phyloP scores from a whole-genome alignment of 2,888 invertebrate genomes.

The Teinopalpus imperialis region DNA sequence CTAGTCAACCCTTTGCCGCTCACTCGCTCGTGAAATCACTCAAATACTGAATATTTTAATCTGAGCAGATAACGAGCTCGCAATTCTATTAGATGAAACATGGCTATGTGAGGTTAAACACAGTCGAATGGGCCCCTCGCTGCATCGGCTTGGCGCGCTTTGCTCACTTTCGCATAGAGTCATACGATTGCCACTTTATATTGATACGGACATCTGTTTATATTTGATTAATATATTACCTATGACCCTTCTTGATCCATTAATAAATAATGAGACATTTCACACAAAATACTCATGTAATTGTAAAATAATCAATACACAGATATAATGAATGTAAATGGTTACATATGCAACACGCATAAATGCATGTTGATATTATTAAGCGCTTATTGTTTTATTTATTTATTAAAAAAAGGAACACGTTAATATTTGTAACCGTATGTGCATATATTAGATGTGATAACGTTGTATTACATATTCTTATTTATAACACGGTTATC shows the following conservation, averaged over 20 bases:
- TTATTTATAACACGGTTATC: too few relatives aligned
- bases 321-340: too few relatives aligned
- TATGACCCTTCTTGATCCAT: neutral
- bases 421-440: too few relatives aligned
- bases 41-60: constrained; percentile 83
- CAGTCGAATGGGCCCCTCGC: constrained; percentile 42
- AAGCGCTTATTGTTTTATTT: too few relatives aligned
- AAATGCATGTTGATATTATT: too few relatives aligned
- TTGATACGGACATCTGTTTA: constrained; percentile 18
- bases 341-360: too few relatives aligned
- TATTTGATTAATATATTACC: constrained; percentile 9
- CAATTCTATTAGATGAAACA: constrained; percentile 81
- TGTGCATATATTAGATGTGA: too few relatives aligned
- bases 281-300: too few relatives aligned
- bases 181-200: constrained; percentile 8
- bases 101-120: constrained; percentile 75
- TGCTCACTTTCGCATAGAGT: constrained; percentile 3
- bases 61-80: constrained; percentile 82
- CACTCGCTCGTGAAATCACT: constrained; percentile 82
- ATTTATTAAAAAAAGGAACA: too few relatives aligned
- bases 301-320: too few relatives aligned
- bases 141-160: constrained; percentile 37
- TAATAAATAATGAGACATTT: too few relatives aligned
- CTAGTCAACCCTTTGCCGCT: constrained; percentile 81
- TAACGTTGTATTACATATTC: too few relatives aligned